Evolutionary conservation across 2,888 invertebrate species (phyloP).

Genomic region (Leptopilina myrica): DNA sequence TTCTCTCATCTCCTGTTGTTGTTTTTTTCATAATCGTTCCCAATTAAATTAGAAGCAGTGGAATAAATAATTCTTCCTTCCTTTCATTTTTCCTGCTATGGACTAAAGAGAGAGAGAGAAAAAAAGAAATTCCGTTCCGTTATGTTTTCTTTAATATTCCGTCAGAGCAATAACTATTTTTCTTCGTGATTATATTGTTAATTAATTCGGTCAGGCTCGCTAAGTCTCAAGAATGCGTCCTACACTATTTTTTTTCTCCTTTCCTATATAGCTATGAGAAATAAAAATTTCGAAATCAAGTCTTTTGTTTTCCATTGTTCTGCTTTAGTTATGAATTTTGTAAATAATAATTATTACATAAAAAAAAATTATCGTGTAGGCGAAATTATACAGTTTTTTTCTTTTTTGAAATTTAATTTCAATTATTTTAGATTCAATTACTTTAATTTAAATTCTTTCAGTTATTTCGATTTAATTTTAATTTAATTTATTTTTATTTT

Average conservation of each 20-base stretch:
- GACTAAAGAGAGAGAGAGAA: background rate
- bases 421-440: too few relatives aligned
- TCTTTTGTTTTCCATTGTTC: background rate
- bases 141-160: conserved; percentile 24
- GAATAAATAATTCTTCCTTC: background rate
- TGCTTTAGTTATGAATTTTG: conserved; percentile 9
- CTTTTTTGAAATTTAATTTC: too few relatives aligned
- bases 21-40: background rate
- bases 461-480: too few relatives aligned
- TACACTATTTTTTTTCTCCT: background rate
- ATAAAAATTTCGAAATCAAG: conserved; percentile 23
- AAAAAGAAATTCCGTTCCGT: conserved; percentile 24
- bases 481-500: too few relatives aligned
- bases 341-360: too few relatives aligned
- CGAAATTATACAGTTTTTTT: too few relatives aligned
- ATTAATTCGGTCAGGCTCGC: conserved; percentile 28
- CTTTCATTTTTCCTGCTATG: background rate
- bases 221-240: conserved; percentile 25
- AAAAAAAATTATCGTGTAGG: too few relatives aligned
- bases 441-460: too few relatives aligned
- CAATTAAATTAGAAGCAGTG: conserved; percentile 1
- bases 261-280: too few relatives aligned
- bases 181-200: conserved; percentile 32
- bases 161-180: conserved; percentile 12
- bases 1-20: too few relatives aligned